Percentiles rank a stretch among this genome's conserved stretches.
phyloP scores from a whole-genome alignment of 2,113 vertebrate species.

The Mobula hypostoma region DNA sequence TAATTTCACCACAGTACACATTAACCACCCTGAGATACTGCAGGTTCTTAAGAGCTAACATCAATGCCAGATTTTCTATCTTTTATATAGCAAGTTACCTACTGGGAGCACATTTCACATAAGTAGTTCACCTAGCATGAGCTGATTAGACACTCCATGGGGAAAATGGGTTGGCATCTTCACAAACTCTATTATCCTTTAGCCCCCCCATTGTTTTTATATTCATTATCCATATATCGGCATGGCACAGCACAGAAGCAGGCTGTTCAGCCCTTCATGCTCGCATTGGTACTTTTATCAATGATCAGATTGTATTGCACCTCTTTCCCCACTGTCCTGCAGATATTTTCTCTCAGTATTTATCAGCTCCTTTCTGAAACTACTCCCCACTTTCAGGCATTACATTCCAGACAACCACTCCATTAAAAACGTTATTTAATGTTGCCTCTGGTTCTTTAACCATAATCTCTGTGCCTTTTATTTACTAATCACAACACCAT shows the following conservation, averaged over 20 bases:
- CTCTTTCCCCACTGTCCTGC: neutral
- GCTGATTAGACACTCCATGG: neutral
- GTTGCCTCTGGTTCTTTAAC: too few species aligned
- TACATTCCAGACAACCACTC: too few species aligned
- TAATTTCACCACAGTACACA: neutral
- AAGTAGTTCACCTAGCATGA: neutral
- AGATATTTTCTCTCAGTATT: too few species aligned
- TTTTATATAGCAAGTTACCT: neutral
- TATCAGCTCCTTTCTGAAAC: too few species aligned
- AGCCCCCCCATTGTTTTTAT: neutral
- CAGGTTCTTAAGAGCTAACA: neutral
- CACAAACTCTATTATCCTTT: neutral
- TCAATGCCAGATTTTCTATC: neutral
- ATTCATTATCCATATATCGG: neutral
- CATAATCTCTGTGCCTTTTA: too few species aligned
- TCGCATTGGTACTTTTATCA: too few species aligned
- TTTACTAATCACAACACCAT: too few species aligned
- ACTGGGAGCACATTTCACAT: neutral
- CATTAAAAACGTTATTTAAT: too few species aligned
- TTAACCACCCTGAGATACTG: neutral
- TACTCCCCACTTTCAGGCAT: too few species aligned
- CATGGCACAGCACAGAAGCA: neutral
- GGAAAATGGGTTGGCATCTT: neutral
- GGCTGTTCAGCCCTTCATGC: neutral
- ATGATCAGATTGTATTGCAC: too few species aligned